Base-by-base conservation (phyloP, 2,888 invertebrate species). In the Taphrorychus bicolor region DNA sequence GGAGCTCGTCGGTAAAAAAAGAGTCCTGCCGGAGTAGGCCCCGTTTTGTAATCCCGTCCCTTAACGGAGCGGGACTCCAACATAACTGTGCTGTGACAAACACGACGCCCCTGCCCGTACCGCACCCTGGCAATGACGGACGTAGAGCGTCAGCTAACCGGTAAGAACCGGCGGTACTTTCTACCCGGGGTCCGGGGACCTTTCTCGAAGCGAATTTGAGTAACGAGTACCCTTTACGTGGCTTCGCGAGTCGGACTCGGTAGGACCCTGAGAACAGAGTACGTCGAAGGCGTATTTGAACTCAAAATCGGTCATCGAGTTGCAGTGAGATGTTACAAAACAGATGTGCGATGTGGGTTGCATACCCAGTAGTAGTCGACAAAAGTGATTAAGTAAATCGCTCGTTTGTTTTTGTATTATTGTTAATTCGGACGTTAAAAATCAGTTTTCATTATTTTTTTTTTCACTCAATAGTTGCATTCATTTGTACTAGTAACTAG, bases 121-220 rank as follows among this genome's bases (percentile, higher is more conserved):
- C 59, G 60, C 53, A 66, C 74, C 79, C 78, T 74, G 73, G 75
- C 78, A 76, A 77, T 66, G 73, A 62, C 70, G 22, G 70, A 72
- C 74, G 77, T 77, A 76, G 76, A 73, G 59, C 73, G 75, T 79
- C 56, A 78, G 80, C 79, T 82, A 77, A 76, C 78, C 80, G 81
- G 79, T 62, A 60, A 69, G 76, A 72, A 77, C 78, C 82, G 79
- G 79, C 77, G 82, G 77, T 83, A 84, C 84, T 85, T 79, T 83
- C 85, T 84, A 83, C 80, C 83, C 76, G 76, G 71, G 79, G 81
- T 85, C 85, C 84, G 84, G 82, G 84, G 84, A 84, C 84, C 83
- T 84, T 84, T 82, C 84, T 78, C 84, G 81, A 66, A 71, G 83
- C 82, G 3, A 24, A 3, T 5, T 16, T 21, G 51, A 76, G 79